phyloP scores from a whole-genome alignment of 92 coral and sea anemone genomes.

The Porites evermanni region DNA sequence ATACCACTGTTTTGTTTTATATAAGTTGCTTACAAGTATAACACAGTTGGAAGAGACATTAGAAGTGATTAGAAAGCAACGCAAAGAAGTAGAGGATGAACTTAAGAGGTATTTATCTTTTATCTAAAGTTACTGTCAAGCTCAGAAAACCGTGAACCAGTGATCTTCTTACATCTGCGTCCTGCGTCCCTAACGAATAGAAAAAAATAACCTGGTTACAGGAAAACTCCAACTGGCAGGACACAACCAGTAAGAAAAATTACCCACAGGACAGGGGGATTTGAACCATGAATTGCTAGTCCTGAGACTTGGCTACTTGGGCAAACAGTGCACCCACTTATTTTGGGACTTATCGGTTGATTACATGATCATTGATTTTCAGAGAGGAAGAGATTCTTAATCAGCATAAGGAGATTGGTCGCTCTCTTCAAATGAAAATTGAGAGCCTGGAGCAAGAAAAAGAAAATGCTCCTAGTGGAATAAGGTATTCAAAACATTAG shows the following conservation, averaged over 20 bases:
- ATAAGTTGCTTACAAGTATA: slow-evolving; percentile 69
- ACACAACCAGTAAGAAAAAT: too few species aligned
- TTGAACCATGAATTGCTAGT: too few species aligned
- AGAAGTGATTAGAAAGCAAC: slow-evolving; percentile 74
- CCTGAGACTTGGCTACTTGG: too few species aligned
- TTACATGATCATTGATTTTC: neutral
- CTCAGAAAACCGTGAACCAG: neutral
- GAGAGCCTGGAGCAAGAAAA: slow-evolving; percentile 62
- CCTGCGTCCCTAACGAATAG: too few species aligned
- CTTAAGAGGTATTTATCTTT: slow-evolving; percentile 67
- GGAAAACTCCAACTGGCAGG: too few species aligned
- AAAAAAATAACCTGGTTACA: too few species aligned
- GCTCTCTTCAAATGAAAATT: slow-evolving; percentile 69
- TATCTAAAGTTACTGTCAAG: neutral
- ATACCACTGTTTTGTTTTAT: neutral
- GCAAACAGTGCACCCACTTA: too few species aligned
- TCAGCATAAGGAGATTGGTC: slow-evolving; percentile 74
- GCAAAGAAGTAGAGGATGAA: slow-evolving; percentile 77
- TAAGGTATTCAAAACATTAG: slow-evolving; percentile 52
- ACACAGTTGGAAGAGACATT: slow-evolving; percentile 82
- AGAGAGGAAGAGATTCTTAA: slow-evolving; percentile 81
- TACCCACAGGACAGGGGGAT: too few species aligned
- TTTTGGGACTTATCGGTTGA: too few species aligned
- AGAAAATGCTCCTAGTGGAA: slow-evolving; percentile 58
- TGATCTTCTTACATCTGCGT: too few species aligned